These are phyloP conservation scores for Aeoliscus strigatus DNA, from an alignment of 2,797 vertebrate genomes.

Conservation along the genomic window DNA sequence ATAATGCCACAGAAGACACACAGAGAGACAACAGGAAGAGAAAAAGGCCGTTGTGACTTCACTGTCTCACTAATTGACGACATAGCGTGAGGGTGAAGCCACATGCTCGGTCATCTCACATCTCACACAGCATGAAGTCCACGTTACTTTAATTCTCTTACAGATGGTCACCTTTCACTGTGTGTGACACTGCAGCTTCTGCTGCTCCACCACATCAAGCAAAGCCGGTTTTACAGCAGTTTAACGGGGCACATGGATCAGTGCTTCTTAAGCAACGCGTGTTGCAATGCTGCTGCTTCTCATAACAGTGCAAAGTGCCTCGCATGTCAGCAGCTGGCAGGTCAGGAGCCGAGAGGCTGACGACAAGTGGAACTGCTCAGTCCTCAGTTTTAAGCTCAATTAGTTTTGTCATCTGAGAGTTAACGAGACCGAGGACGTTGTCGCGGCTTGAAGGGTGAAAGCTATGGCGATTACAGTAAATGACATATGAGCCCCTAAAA, in stretches of 20 bases:
- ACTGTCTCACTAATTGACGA: background rate
- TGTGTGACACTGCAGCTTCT: background rate
- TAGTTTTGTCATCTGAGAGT: constrained; percentile 25
- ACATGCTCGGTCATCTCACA: background rate
- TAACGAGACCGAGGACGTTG: constrained; percentile 11
- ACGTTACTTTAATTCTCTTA: background rate
- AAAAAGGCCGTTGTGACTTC: no score
- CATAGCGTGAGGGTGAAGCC: background rate
- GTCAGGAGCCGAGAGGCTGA: constrained; percentile 24
- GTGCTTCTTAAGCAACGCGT: constrained; percentile 1
- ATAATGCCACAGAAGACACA: no score
- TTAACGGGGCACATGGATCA: constrained; percentile 3
- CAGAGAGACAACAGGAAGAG: no score
- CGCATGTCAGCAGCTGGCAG: constrained; percentile 10
- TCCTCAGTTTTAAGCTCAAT: constrained; percentile 37
- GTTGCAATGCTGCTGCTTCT: background rate
- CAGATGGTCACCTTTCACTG: background rate
- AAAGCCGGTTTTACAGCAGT: background rate
- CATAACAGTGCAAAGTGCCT: constrained; percentile 3
- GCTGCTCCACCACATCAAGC: background rate
- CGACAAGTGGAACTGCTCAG: constrained; percentile 13
- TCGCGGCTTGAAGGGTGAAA: constrained; percentile 2
- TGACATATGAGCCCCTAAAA: constrained; percentile 11
- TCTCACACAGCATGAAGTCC: background rate
- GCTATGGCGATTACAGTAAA: background rate